Conservation (phyloP, 2,113 vertebrate species). For the Pelodiscus sinensis region DNA sequence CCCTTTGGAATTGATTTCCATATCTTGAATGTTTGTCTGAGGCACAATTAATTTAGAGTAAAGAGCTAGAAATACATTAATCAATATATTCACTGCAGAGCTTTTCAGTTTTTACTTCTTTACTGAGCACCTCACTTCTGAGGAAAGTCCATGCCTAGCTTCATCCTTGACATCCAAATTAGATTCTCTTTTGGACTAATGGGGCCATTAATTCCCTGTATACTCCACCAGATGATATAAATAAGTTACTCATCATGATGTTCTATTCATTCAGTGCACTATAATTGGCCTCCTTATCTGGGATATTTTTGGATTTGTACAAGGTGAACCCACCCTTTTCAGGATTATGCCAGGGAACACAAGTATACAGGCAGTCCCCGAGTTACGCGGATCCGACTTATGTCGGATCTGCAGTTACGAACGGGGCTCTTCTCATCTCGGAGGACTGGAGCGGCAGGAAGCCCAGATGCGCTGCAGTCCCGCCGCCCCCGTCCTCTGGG, state of each 20-base stretch:
- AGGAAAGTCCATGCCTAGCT: rapidly evolving
- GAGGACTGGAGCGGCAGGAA: no score
- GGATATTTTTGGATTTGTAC: neutral
- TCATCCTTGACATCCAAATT: neutral
- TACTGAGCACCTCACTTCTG: neutral
- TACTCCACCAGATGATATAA: neutral
- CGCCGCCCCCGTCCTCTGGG: no score
- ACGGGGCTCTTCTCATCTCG: no score
- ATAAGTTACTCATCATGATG: neutral
- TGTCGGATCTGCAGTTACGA: no score
- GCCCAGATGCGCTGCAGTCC: no score
- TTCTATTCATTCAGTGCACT: neutral
- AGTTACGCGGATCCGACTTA: no score
- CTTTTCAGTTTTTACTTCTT: neutral
- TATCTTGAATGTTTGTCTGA: neutral
- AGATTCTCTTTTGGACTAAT: neutral
- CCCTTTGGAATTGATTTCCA: neutral
- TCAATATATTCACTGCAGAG: neutral
- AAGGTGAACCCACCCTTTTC: neutral
- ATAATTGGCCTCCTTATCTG: slow-evolving; percentile 2
- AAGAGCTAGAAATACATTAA: neutral
- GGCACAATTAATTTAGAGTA: neutral
- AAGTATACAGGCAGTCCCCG: no score
- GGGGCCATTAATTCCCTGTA: neutral
- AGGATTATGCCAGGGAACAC: neutral